Base-by-base conservation (phyloP, 2,888 invertebrate species). In the Onthophagus sagittarius region DNA sequence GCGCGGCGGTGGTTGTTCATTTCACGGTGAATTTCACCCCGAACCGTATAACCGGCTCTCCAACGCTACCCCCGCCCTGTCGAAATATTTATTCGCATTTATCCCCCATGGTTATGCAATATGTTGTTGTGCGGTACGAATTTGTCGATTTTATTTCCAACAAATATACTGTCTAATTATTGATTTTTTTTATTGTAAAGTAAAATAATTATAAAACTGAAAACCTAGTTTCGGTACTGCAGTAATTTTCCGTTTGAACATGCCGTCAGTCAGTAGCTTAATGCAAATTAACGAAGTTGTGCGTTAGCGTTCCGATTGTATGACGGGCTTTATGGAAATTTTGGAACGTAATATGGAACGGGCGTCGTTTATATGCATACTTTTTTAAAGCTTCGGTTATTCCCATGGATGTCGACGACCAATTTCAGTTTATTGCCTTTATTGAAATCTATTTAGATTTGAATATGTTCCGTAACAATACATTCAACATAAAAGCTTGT, bases 1-100 rank as follows among this genome's bases (percentile, higher is more conserved):
- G 23, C 23, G 11, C 4, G 39, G 67, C 31, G 67, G 32, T 67
- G 67, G 67, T 32, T 67, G 67, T 67, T 67, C 67, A 67, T 67
- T 67, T 67, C 67, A 67, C 67, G 67, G n/a, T 67, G 67, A 67
- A 67, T 67, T 67, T 31, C 67, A 32, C 32, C 67, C 67, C 15
- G 67, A 32, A 67, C 31, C 31, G 32, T 31, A 67, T 67, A 67
- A 32, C 67, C 67, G 67, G 31, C 67, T 32, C 23, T 13, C 23
- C 67, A 32, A 3, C 67, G 23, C 31, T 13, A 6, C 67, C 67
- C 64, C 67, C 67, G n/a, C 31, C 67, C 67, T 32, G 31, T 23
- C 67, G 67, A 53, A 53, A 53, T 67, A 67, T 67, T 67, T 67
- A 67, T 67, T 67, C 67, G 67, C 67, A 67, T 15, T 67, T 67